Conservation (phyloP, 2,113 vertebrate genomes). For the Scomber colias region DNA sequence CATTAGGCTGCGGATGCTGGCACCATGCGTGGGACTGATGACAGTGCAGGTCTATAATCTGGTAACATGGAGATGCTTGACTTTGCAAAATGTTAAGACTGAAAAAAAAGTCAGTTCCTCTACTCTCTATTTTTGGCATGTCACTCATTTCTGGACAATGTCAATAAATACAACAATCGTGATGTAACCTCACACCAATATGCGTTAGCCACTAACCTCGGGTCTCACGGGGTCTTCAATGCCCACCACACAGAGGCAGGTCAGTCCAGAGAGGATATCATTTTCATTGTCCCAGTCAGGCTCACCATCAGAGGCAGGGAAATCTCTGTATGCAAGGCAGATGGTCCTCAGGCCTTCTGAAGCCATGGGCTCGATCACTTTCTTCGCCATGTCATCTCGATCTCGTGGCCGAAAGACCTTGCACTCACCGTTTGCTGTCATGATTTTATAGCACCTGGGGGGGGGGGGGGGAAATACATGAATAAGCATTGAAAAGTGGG, state of each 20-base stretch:
- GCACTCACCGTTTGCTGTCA: constrained; percentile 91
- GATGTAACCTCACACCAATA: neutral
- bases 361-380: constrained; percentile 98
- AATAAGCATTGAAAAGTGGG: neutral
- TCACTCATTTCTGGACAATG: no score
- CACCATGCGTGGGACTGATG: no score
- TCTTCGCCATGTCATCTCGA: constrained; percentile 95
- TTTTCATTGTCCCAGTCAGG: constrained; percentile 98
- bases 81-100: no score
- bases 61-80: no score
- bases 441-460: constrained; percentile 95
- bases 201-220: constrained; percentile 85
- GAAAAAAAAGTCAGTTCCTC: no score
- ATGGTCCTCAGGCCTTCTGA: constrained; percentile 98
- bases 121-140: no score
- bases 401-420: constrained; percentile 96
- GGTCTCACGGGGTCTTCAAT: constrained; percentile 98
- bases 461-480: neutral
- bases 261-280: constrained; percentile 94
- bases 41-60: no score
- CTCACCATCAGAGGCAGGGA: constrained; percentile 91
- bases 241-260: constrained; percentile 95
- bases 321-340: constrained; percentile 96
- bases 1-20: no score
- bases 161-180: no score